These are phyloP conservation scores for Axinella damicornis DNA, from an alignment of 37 sponge, comb jelly and placozoan species.

Conservation along the genomic window DNA sequence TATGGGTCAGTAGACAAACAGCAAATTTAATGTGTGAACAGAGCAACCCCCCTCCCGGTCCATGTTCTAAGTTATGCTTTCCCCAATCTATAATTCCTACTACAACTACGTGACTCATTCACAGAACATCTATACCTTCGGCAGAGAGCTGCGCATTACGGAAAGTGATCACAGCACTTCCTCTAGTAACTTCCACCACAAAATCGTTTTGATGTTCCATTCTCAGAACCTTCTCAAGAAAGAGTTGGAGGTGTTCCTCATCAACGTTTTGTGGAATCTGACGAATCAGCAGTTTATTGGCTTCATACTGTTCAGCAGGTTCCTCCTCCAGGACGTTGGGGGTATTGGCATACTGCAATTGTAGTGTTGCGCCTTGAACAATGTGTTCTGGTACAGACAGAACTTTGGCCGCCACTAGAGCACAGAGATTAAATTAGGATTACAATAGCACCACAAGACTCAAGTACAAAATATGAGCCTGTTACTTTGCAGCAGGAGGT, in stretches of 20 bases:
- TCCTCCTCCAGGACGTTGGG: not conserved
- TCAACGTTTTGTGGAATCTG: not conserved
- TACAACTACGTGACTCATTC: not conserved
- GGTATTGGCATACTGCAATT: not conserved
- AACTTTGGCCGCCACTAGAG: constrained; percentile 4
- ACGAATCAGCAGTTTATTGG: not conserved
- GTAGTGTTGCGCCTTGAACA: not conserved
- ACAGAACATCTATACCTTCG: too few species aligned
- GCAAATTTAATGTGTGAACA: too few species aligned
- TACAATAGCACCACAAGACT: too few species aligned
- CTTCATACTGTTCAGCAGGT: not conserved
- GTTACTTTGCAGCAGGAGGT: too few species aligned
- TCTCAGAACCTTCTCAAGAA: not conserved
- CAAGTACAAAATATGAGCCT: too few species aligned
- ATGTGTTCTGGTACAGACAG: not conserved
- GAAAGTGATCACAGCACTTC: not conserved
- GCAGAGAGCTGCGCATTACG: too few species aligned
- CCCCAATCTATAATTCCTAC: not conserved
- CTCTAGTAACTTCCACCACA: not conserved
- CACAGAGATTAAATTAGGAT: too few species aligned
- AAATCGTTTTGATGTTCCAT: constrained; percentile 8
- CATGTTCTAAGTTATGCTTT: too few species aligned
- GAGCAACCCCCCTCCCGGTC: too few species aligned
- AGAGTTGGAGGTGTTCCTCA: not conserved
- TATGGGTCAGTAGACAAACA: too few species aligned